These are phyloP conservation scores for Hassar affinis DNA, from an alignment of 2,113 vertebrate species.

Conservation along the genomic window DNA sequence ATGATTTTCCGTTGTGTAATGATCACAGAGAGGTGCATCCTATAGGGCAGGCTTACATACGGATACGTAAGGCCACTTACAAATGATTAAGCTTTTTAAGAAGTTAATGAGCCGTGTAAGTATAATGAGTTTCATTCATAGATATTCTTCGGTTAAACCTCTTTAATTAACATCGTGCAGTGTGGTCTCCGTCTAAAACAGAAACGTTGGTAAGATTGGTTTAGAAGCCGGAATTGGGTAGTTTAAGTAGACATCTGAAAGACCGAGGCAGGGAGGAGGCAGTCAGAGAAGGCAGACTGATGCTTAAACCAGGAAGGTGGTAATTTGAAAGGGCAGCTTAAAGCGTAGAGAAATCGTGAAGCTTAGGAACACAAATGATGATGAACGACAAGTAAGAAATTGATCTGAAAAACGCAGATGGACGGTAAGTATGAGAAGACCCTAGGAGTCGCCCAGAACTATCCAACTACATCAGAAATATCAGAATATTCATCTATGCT, in stretches of 20 bases:
- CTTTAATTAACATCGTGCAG: too few relatives aligned
- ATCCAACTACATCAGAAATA: background rate
- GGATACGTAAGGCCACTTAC: background rate
- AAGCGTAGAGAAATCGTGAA: background rate
- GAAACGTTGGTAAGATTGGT: background rate
- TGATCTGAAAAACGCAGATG: background rate
- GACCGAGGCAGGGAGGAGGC: background rate
- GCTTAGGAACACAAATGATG: background rate
- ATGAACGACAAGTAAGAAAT: background rate
- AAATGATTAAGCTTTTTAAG: background rate
- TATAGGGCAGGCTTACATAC: background rate
- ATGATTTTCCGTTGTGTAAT: background rate
- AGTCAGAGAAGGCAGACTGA: background rate
- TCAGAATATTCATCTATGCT: too few relatives aligned
- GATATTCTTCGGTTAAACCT: background rate
- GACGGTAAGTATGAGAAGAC: background rate
- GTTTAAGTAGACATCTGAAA: background rate
- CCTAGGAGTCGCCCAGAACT: background rate
- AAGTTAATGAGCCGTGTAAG: background rate
- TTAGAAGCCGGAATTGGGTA: background rate
- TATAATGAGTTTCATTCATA: background rate
- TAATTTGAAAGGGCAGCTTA: constrained; percentile 11
- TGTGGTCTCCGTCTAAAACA: background rate
- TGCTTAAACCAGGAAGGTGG: background rate
- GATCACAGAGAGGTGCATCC: background rate